A percentile compares a stretch with the other conserved stretches of the same genome.
Evolutionary conservation across 2,888 invertebrate genomes (phyloP).

Genomic region (Lepeophtheirus nordmannii): DNA sequence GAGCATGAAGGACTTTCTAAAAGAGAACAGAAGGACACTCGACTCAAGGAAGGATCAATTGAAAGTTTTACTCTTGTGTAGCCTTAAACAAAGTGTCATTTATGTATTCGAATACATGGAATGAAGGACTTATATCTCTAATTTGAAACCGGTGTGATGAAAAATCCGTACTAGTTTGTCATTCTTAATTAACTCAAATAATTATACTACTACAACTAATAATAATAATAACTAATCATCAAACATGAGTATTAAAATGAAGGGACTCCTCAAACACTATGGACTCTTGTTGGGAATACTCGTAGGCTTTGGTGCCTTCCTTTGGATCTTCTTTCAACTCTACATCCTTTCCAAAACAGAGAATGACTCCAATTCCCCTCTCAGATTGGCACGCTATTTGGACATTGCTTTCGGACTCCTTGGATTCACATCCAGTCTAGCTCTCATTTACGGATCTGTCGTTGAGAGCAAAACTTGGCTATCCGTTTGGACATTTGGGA

Average conservation of each 20-base stretch:
- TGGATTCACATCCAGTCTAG: slow-evolving; percentile 2
- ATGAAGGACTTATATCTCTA: too few species aligned
- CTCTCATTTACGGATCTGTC: slow-evolving; percentile 16
- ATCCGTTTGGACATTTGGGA: slow-evolving; percentile 12
- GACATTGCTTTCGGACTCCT: slow-evolving; percentile 14
- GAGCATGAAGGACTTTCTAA: slow-evolving; percentile 6
- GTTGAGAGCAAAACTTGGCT: slow-evolving; percentile 16
- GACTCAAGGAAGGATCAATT: neutral
- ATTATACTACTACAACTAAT: neutral
- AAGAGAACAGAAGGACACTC: neutral
- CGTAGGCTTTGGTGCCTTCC: slow-evolving; percentile 1
- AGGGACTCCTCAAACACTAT: neutral
- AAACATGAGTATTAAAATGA: neutral
- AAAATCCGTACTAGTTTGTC: too few species aligned
- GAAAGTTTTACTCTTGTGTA: too few species aligned
- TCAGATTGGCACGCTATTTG: slow-evolving; percentile 11
- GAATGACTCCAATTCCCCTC: neutral
- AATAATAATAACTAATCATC: neutral
- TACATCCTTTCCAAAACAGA: slow-evolving; percentile 14
- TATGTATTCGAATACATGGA: too few species aligned
- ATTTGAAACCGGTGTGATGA: too few species aligned
- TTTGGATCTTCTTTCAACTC: slow-evolving; percentile 12
- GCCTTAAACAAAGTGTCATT: too few species aligned
- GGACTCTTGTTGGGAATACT: slow-evolving; percentile 2
- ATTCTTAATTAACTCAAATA: too few species aligned